Evolutionary conservation across 2,888 invertebrate species (phyloP).

Genomic region (Colletes collaris): DNA sequence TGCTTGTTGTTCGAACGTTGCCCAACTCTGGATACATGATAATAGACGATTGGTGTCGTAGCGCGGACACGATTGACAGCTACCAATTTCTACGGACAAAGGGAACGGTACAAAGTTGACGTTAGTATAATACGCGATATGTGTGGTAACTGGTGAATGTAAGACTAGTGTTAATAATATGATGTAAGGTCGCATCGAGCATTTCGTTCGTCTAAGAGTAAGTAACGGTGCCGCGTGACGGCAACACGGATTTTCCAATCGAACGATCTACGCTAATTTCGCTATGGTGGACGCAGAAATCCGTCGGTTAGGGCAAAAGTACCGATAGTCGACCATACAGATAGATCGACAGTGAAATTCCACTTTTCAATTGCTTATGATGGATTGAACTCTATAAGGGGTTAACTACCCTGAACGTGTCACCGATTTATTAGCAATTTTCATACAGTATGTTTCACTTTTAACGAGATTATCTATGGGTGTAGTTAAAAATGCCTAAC

Average conservation of each 20-base stretch:
- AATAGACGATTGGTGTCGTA: background rate
- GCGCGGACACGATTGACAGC: background rate
- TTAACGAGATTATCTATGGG: no score
- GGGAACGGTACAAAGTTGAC: conserved; percentile 45
- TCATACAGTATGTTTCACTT: no score
- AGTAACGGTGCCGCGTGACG: background rate
- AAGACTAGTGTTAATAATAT: conserved; percentile 75
- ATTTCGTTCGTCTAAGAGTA: conserved; percentile 22
- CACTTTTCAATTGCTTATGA: no score
- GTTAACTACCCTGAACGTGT: no score
- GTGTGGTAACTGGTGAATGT: conserved; percentile 73
- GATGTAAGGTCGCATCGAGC: conserved; percentile 41
- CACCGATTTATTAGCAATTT: no score
- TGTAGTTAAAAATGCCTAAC: no score
- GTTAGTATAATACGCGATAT: conserved; percentile 67
- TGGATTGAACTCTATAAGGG: no score
- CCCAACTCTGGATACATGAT: background rate
- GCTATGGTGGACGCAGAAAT: background rate
- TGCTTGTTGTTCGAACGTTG: no score
- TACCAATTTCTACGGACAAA: conserved; percentile 48
- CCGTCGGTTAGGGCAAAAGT: no score
- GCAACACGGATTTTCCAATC: background rate
- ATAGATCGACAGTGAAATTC: no score
- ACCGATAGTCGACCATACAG: no score
- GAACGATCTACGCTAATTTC: background rate